Percentiles rank a stretch among this genome's conserved stretches.
These are phyloP conservation scores for Camelus dromedarius DNA, from an alignment of 2,113 vertebrate species.

Conservation along the genomic window DNA sequence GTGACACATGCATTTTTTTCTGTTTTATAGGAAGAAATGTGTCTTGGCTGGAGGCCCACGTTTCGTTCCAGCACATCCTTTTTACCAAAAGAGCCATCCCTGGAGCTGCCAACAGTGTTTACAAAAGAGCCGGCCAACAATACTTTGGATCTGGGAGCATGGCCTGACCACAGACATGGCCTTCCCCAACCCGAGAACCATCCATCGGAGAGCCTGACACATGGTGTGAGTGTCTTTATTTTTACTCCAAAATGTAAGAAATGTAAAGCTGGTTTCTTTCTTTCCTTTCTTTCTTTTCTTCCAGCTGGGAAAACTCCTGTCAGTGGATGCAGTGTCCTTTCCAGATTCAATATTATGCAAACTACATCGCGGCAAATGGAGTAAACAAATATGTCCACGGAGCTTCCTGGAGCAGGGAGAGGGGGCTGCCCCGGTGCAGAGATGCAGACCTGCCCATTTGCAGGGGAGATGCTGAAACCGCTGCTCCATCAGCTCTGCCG, in stretches of 20 bases:
- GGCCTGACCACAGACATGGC: slow-evolving; percentile 58
- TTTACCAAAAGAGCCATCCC: slow-evolving; percentile 77
- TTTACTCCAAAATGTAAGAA: slow-evolving; percentile 48
- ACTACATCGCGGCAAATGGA: slow-evolving; percentile 69
- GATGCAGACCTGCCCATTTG: background rate
- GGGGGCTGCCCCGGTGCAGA: background rate
- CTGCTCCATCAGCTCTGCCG: rapidly evolving
- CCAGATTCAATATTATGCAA: slow-evolving; percentile 84
- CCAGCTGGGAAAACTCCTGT: slow-evolving; percentile 81
- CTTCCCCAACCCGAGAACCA: background rate
- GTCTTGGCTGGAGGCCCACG: slow-evolving; percentile 73
- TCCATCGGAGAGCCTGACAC: slow-evolving; percentile 62
- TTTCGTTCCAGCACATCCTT: slow-evolving; percentile 78
- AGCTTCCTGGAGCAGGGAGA: slow-evolving; percentile 49
- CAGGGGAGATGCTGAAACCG: rapidly evolving
- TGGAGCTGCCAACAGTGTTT: slow-evolving; percentile 76
- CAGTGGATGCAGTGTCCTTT: slow-evolving; percentile 76
- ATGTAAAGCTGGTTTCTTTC: slow-evolving; percentile 57
- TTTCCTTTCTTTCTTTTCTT: slow-evolving; percentile 14
- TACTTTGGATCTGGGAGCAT: slow-evolving; percentile 46
- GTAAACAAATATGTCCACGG: slow-evolving; percentile 76
- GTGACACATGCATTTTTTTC: slow-evolving; percentile 66
- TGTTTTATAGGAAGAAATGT: slow-evolving; percentile 73
- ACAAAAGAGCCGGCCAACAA: slow-evolving; percentile 59
- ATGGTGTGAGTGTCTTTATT: slow-evolving; percentile 72